Percentiles rank a stretch among this genome's conserved stretches.
These are phyloP conservation scores for Bimastos eiseni DNA, from an alignment of 2,888 invertebrate genomes.

Conservation along the genomic window DNA sequence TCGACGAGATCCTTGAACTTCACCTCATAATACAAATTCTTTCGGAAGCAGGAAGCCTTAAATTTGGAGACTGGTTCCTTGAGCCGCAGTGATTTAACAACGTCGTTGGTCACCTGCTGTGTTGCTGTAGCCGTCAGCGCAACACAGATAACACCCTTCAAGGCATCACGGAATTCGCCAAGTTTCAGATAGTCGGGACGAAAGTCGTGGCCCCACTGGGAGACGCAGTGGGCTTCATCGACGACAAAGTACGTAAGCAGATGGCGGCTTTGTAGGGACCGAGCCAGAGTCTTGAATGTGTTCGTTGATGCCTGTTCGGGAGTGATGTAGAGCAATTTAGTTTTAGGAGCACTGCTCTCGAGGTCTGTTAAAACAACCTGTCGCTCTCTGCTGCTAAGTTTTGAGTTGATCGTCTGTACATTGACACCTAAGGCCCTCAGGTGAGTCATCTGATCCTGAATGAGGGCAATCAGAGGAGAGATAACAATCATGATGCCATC, in stretches of 20 bases:
- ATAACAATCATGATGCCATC: slow-evolving; percentile 82
- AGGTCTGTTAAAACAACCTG: slow-evolving; percentile 75
- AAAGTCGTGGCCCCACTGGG: slow-evolving; percentile 99
- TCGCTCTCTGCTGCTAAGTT: slow-evolving; percentile 77
- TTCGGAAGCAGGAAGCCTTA: slow-evolving; percentile 73
- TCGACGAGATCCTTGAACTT: slow-evolving; percentile 80
- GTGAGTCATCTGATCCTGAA: slow-evolving; percentile 91
- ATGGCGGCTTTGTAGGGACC: slow-evolving; percentile 73
- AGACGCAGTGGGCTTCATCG: slow-evolving; percentile 81
- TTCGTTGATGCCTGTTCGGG: slow-evolving; percentile 90
- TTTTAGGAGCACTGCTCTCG: slow-evolving; percentile 73
- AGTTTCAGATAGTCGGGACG: slow-evolving; percentile 87
- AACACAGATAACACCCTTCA: slow-evolving; percentile 76
- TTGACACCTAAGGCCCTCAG: slow-evolving; percentile 75
- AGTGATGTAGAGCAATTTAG: slow-evolving; percentile 88
- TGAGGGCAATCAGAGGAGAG: slow-evolving; percentile 91
- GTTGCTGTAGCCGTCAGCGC: slow-evolving; percentile 94
- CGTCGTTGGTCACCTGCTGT: slow-evolving; percentile 58
- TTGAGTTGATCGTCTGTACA: slow-evolving; percentile 90
- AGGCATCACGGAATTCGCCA: slow-evolving; percentile 69
- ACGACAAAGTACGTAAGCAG: slow-evolving; percentile 87
- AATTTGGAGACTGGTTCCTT: slow-evolving; percentile 74
- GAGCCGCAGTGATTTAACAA: slow-evolving; percentile 57
- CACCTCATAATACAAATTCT: slow-evolving; percentile 87
- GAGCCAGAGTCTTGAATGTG: slow-evolving; percentile 65